Percentiles rank a stretch among this genome's conserved stretches.
Conservation (phyloP, 2,113 vertebrate species). For the Pungitius pungitius region DNA sequence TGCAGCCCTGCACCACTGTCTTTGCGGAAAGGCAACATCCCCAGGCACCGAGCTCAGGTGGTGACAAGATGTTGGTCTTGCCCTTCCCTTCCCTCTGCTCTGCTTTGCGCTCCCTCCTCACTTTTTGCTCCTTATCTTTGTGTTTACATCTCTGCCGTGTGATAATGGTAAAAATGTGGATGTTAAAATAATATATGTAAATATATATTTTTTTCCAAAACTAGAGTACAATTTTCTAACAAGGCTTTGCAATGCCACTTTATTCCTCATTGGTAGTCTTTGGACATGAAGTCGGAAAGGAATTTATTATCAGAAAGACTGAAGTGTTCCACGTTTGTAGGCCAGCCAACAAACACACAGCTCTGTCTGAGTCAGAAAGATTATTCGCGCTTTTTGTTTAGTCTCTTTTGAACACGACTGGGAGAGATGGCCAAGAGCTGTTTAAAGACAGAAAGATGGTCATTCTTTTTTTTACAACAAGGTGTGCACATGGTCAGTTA, state of each 20-base stretch:
- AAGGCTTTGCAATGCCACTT: neutral
- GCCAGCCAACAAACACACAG: constrained; percentile 26
- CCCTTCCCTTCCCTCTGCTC: constrained; percentile 27
- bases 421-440: neutral
- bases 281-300: constrained; percentile 31
- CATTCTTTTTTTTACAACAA: neutral
- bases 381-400: constrained; percentile 36
- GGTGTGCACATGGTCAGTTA: neutral
- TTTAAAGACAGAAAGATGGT: neutral
- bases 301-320: constrained; percentile 39
- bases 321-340: constrained; percentile 47
- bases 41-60: constrained; percentile 67
- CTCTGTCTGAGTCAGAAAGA: constrained; percentile 29
- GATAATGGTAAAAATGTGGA: neutral
- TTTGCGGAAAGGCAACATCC: constrained; percentile 71
- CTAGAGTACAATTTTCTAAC: constrained; percentile 18
- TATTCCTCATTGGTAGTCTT: constrained; percentile 17
- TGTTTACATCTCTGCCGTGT: neutral
- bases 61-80: constrained; percentile 69
- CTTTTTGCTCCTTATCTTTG: constrained; percentile 10
- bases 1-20: constrained; percentile 44
- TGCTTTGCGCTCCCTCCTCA: constrained; percentile 4
- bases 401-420: constrained; percentile 14
- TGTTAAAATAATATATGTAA: neutral
- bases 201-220: neutral